Evolutionary conservation across 2,888 invertebrate species (phyloP).

Genomic region (Cosmia trapezina): DNA sequence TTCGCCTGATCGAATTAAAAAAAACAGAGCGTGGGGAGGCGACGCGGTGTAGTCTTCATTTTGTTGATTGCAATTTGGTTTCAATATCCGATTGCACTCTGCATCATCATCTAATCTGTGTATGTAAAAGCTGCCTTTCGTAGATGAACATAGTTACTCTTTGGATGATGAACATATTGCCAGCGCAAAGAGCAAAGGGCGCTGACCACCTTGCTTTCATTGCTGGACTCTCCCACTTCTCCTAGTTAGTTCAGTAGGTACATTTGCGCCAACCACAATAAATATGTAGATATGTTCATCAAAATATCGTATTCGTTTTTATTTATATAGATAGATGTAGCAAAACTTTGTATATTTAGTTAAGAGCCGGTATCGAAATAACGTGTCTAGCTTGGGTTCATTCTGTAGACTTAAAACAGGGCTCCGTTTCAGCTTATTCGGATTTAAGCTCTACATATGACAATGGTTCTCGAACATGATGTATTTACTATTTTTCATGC

Average conservation of each 20-base stretch:
- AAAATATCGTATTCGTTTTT: too few relatives aligned
- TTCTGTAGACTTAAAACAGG: too few relatives aligned
- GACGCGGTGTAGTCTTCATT: constrained; percentile 8
- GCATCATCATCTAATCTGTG: not conserved
- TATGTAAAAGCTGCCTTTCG: not conserved
- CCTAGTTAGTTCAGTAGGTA: too few relatives aligned
- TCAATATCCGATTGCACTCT: not conserved
- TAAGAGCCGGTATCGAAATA: not conserved
- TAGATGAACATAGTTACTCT: not conserved
- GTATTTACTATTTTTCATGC: not conserved
- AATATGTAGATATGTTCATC: too few relatives aligned
- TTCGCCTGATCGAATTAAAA: constrained; percentile 47
- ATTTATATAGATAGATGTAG: too few relatives aligned
- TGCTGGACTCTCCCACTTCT: too few relatives aligned
- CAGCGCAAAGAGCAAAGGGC: too few relatives aligned
- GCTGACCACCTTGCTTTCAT: too few relatives aligned
- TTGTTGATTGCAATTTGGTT: constrained; percentile 8
- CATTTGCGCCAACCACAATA: too few relatives aligned
- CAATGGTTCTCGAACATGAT: not conserved
- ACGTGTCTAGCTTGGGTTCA: not conserved
- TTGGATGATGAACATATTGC: not conserved
- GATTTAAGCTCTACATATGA: not conserved
- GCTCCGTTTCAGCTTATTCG: not conserved
- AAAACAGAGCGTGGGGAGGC: constrained; percentile 31
- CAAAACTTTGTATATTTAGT: not conserved